Evolutionary conservation across 2,888 invertebrate species (phyloP).

Genomic region (Diplolepis rosae): DNA sequence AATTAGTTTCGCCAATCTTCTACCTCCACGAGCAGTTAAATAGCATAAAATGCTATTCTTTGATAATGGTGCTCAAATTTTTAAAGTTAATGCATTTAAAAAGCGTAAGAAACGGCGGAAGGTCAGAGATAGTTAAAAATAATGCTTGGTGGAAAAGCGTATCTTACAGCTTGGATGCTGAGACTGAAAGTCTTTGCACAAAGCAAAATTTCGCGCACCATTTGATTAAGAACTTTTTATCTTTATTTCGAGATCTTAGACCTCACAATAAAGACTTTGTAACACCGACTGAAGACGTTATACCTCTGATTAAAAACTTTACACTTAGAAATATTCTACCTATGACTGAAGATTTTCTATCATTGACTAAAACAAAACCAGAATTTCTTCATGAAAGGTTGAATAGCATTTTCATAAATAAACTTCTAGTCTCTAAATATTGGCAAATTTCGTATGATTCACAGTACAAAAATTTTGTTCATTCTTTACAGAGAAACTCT

Average conservation of each 20-base stretch:
- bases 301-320: background rate
- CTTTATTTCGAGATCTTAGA: background rate
- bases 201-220: constrained; percentile 34
- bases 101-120: background rate
- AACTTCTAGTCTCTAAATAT: constrained; percentile 14
- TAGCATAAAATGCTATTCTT: constrained; percentile 45
- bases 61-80: constrained; percentile 49
- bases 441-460: background rate
- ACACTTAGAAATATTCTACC: too few species aligned
- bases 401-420: background rate
- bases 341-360: background rate
- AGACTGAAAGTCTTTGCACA: constrained; percentile 11
- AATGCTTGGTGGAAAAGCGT: background rate
- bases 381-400: background rate
- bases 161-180: constrained; percentile 33
- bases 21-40: constrained; percentile 57
- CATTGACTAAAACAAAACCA: background rate
- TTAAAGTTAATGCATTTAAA: constrained; percentile 45
- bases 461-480: background rate
- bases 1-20: constrained; percentile 49
- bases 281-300: background rate
- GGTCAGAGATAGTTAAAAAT: background rate
- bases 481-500: background rate
- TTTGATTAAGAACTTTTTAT: constrained; percentile 34
- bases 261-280: background rate